A percentile compares a stretch with the other conserved stretches of the same genome.
These are phyloP conservation scores for Dione vanillae DNA, from an alignment of 2,888 invertebrate species.

Conservation along the genomic window DNA sequence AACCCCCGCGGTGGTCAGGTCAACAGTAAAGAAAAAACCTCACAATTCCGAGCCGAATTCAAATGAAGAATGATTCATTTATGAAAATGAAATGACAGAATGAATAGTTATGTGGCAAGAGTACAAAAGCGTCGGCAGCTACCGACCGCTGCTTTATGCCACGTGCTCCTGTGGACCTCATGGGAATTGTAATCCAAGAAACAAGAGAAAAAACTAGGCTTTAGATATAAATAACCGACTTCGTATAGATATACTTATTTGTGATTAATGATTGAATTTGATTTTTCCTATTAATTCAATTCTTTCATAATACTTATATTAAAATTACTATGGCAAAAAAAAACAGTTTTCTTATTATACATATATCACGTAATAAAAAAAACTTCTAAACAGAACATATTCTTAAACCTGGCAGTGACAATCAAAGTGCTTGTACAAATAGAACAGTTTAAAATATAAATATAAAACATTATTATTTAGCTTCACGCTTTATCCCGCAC, in stretches of 20 bases:
- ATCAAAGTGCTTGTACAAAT: too few species aligned
- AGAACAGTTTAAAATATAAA: too few species aligned
- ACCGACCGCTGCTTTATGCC: constrained; percentile 71
- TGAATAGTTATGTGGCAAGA: constrained; percentile 72
- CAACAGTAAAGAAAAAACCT: constrained; percentile 76
- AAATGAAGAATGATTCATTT: constrained; percentile 83
- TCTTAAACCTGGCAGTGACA: too few species aligned
- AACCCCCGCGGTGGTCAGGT: constrained; percentile 81
- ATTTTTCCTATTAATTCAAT: neutral
- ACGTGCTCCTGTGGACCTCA: constrained; percentile 50
- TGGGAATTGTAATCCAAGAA: constrained; percentile 35
- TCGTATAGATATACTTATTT: constrained; percentile 1
- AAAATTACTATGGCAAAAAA: neutral
- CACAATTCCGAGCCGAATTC: constrained; percentile 73
- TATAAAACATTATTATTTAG: too few species aligned
- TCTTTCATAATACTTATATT: neutral
- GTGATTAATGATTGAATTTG: constrained; percentile 13
- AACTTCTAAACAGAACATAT: too few species aligned
- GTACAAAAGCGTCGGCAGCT: constrained; percentile 70
- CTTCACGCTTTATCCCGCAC: too few species aligned
- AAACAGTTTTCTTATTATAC: neutral
- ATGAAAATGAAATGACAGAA: constrained; percentile 83
- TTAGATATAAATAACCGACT: neutral
- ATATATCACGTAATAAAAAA: too few species aligned
- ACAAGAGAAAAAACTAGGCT: constrained; percentile 22